Percentiles rank a stretch among this genome's conserved stretches.
Evolutionary conservation across 2,113 vertebrate genomes (phyloP).

Genomic region (Oncorhynchus tshawytscha): DNA sequence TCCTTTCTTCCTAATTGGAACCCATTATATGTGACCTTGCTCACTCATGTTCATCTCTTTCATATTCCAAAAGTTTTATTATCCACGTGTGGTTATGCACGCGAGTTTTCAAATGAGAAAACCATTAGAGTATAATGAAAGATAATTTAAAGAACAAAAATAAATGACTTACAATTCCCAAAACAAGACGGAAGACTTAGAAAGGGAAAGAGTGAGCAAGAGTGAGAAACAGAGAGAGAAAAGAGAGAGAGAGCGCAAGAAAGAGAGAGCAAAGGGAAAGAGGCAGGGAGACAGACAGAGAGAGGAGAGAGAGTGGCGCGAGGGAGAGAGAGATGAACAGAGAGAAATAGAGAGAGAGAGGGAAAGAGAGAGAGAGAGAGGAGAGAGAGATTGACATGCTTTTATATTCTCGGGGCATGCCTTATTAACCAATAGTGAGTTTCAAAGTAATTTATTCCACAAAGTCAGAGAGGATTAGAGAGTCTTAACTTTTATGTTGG

Average conservation of each 20-base stretch:
- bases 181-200: slow-evolving; percentile 45
- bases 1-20: slow-evolving; percentile 62
- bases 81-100: slow-evolving; percentile 50
- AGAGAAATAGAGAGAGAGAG: no score
- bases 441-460: slow-evolving; percentile 56
- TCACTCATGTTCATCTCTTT: slow-evolving; percentile 62
- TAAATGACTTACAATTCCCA: slow-evolving; percentile 59
- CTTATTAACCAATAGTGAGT: slow-evolving; percentile 38
- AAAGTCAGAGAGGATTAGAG: slow-evolving; percentile 47
- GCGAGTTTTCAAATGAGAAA: slow-evolving; percentile 58
- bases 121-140: slow-evolving; percentile 63
- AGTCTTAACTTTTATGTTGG: slow-evolving; percentile 35
- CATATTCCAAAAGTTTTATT: slow-evolving; percentile 65
- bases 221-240: slow-evolving; percentile 16
- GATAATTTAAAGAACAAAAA: slow-evolving; percentile 65
- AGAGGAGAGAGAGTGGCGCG: neutral
- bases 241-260: neutral
- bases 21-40: slow-evolving; percentile 68
- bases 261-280: neutral
- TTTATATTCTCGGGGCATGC: slow-evolving; percentile 24
- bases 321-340: neutral
- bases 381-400: slow-evolving; percentile 18
- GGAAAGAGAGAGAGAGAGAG: no score
- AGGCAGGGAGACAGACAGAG: no score
- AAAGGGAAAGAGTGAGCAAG: slow-evolving; percentile 9